Percentiles rank a stretch among this genome's conserved stretches.
Evolutionary conservation across 2,797 vertebrate genomes (phyloP).

Genomic region (Limnodromus scolopaceus): DNA sequence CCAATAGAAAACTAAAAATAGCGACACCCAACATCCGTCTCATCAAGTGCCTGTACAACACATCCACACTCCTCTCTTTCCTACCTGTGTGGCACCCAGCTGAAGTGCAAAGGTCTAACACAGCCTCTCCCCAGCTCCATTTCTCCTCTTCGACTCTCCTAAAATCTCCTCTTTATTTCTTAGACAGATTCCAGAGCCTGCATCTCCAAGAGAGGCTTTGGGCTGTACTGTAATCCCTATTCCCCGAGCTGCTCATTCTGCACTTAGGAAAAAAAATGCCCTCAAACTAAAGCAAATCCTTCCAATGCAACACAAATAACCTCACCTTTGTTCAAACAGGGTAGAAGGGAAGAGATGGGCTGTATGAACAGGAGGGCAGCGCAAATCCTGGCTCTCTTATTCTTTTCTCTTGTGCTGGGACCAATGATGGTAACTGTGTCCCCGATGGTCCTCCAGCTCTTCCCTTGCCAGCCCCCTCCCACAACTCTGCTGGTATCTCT

Average conservation of each 20-base stretch:
- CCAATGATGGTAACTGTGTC: background rate
- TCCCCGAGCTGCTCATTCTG: background rate
- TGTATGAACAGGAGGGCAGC: background rate
- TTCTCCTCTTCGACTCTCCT: background rate
- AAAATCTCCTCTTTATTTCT: background rate
- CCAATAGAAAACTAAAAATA: background rate
- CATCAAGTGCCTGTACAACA: background rate
- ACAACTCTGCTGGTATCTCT: background rate
- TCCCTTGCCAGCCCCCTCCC: background rate
- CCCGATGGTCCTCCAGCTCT: background rate
- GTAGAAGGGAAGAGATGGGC: background rate
- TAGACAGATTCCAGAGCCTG: background rate
- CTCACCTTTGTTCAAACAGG: background rate
- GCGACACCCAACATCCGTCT: background rate
- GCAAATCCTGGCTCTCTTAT: background rate
- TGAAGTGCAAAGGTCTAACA: background rate
- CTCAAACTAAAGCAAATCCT: background rate
- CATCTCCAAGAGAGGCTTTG: background rate
- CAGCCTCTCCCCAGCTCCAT: background rate
- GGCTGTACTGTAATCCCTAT: background rate
- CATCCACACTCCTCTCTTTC: background rate
- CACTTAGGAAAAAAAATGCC: background rate
- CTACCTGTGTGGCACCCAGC: rapidly evolving
- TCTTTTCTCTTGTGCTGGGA: background rate
- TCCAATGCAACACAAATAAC: background rate